Percentiles rank a stretch among this genome's conserved stretches.
Conservation (phyloP, 2,797 vertebrate species). For the Galaxias olidus region DNA sequence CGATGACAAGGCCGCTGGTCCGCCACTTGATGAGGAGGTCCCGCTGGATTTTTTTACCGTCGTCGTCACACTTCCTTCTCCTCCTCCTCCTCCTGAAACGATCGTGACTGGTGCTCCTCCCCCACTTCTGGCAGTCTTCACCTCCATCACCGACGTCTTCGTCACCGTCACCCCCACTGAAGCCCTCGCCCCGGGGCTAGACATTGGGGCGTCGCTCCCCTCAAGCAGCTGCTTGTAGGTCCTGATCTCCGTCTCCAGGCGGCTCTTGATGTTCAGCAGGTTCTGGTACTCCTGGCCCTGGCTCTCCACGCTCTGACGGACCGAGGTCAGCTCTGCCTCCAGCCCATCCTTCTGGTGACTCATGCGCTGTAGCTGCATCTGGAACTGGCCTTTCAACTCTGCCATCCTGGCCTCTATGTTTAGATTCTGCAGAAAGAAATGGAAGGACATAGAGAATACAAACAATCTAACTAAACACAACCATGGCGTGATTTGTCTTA, state of each 20-base stretch:
- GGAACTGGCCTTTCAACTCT: conserved; percentile 27
- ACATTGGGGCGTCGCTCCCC: conserved; percentile 52
- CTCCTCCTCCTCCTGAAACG: not conserved
- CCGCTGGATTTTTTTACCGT: not conserved
- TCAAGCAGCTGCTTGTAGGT: conserved; percentile 79
- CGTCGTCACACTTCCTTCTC: too few relatives aligned
- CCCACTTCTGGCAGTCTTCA: not conserved
- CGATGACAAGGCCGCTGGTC: not conserved
- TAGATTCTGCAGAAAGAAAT: conserved; percentile 12
- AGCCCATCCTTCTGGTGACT: conserved; percentile 67
- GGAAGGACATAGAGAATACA: not conserved
- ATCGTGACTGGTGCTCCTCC: not conserved
- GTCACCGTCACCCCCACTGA: conserved; percentile 15
- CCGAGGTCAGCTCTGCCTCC: conserved; percentile 76
- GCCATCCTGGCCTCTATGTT: conserved; percentile 31
- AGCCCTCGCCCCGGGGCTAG: conserved; percentile 29
- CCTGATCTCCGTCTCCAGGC: conserved; percentile 80
- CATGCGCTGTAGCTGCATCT: conserved; percentile 14
- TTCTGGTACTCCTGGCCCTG: conserved; percentile 77
- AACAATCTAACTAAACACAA: not conserved
- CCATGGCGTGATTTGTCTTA: too few relatives aligned
- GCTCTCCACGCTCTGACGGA: conserved; percentile 70
- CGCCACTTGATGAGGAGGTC: not conserved
- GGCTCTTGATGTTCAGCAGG: conserved; percentile 75
- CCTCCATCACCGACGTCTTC: not conserved